phyloP scores from a whole-genome alignment of 2,113 vertebrate genomes.

The Corythornis cristatus region DNA sequence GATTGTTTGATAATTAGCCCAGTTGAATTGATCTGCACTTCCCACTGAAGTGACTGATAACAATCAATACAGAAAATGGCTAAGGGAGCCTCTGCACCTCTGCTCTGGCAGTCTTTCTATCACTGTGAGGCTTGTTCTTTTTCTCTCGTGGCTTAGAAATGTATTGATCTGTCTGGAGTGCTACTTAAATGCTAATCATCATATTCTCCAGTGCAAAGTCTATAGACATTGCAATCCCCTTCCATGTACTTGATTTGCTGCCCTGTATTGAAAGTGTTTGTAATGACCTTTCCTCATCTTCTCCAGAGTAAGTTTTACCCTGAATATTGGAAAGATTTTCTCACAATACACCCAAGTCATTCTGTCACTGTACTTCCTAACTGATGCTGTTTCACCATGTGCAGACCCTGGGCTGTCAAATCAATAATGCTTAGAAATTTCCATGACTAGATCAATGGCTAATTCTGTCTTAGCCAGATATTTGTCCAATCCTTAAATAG shows the following conservation, averaged over 20 bases:
- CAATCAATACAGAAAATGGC: background rate
- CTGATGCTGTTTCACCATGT: background rate
- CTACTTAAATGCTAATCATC: background rate
- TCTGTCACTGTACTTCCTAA: background rate
- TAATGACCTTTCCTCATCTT: background rate
- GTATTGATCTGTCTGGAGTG: background rate
- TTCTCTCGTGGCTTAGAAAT: background rate
- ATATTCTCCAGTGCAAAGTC: background rate
- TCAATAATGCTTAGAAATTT: conserved; percentile 30
- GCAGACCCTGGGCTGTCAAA: background rate
- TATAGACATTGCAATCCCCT: background rate
- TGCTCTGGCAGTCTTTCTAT: background rate
- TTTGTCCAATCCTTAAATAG: background rate
- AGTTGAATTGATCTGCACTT: background rate
- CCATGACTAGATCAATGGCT: background rate
- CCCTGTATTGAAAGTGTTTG: background rate
- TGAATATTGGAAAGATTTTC: background rate
- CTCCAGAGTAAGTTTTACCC: background rate
- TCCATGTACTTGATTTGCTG: background rate
- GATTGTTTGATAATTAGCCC: background rate
- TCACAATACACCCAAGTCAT: background rate
- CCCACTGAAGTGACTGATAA: background rate
- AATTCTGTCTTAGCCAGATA: background rate
- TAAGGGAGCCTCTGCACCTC: background rate
- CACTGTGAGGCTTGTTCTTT: background rate